Evolutionary conservation across 2,888 invertebrate species (phyloP).

Genomic region (Heterodera filipjevi): DNA sequence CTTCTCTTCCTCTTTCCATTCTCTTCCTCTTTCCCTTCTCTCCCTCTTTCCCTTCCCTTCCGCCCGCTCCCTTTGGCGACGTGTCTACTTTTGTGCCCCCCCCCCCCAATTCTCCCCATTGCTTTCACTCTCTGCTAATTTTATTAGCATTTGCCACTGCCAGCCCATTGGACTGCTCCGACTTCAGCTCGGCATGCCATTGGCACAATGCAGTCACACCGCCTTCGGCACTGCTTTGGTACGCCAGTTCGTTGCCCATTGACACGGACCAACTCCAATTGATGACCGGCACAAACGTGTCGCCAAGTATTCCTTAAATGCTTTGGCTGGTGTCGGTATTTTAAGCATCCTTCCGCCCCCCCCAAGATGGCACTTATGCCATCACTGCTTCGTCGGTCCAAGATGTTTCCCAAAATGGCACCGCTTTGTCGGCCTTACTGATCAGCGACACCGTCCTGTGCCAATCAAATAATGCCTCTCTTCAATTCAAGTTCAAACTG

Average conservation of each 20-base stretch:
- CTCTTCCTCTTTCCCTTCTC: no score
- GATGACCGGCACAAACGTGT: conserved; percentile 26
- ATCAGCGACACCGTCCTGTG: conserved; percentile 32
- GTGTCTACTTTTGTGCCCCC: background rate
- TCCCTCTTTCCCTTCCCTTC: background rate
- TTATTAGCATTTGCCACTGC: conserved; percentile 1
- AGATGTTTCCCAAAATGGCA: conserved; percentile 24
- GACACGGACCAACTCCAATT: conserved; percentile 26
- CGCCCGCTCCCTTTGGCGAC: no score
- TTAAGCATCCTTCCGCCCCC: no score
- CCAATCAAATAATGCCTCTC: conserved; percentile 22
- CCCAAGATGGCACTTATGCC: conserved; percentile 25
- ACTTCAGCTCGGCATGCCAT: conserved; percentile 17
- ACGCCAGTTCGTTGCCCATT: conserved; percentile 31
- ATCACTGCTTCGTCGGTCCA: conserved; percentile 25
- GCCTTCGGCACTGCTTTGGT: conserved; percentile 28
- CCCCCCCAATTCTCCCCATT: no score
- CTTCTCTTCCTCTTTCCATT: background rate
- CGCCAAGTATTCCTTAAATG: conserved; percentile 27
- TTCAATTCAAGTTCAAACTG: conserved; percentile 26
- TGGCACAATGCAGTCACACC: conserved; percentile 26
- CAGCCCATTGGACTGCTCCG: conserved; percentile 9
- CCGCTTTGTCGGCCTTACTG: conserved; percentile 25
- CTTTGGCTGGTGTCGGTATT: background rate
- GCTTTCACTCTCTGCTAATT: conserved; percentile 1